Evolutionary conservation across 2,113 vertebrate genomes (phyloP).

Genomic region (Atlantisia rogersi): DNA sequence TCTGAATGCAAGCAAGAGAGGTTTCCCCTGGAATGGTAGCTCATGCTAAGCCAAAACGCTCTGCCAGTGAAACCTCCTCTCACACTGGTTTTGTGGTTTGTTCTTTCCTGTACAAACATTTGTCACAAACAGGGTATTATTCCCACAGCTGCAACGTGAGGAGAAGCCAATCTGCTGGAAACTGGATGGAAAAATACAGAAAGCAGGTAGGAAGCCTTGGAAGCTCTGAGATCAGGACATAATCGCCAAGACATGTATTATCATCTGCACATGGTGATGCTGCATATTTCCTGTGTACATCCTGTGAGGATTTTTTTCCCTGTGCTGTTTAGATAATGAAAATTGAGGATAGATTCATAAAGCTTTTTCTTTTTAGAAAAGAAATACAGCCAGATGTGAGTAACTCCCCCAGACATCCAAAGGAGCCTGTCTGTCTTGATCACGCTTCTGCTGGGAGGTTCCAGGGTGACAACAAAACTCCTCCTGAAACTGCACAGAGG

Average conservation of each 20-base stretch:
- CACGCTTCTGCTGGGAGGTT: rapidly evolving
- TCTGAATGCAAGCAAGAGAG: neutral
- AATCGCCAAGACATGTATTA: rapidly evolving
- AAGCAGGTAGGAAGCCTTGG: neutral
- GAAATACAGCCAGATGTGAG: no score
- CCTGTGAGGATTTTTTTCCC: neutral
- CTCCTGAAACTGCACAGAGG: neutral
- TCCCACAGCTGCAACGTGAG: neutral
- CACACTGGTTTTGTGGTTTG: neutral
- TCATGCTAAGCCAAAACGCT: neutral
- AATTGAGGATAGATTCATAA: neutral
- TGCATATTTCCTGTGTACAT: neutral
- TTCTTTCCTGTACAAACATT: neutral
- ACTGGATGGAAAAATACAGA: neutral
- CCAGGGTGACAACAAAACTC: neutral
- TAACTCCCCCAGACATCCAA: rapidly evolving
- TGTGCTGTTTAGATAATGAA: neutral
- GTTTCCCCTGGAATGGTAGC: neutral
- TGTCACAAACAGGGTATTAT: neutral
- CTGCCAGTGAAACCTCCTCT: neutral
- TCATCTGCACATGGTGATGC: rapidly evolving
- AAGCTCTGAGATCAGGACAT: neutral
- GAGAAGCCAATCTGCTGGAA: neutral
- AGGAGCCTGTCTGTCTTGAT: neutral
- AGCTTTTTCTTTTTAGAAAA: neutral